Evolutionary conservation across 2,797 vertebrate species (phyloP).

Genomic region (Salmo trutta): DNA sequence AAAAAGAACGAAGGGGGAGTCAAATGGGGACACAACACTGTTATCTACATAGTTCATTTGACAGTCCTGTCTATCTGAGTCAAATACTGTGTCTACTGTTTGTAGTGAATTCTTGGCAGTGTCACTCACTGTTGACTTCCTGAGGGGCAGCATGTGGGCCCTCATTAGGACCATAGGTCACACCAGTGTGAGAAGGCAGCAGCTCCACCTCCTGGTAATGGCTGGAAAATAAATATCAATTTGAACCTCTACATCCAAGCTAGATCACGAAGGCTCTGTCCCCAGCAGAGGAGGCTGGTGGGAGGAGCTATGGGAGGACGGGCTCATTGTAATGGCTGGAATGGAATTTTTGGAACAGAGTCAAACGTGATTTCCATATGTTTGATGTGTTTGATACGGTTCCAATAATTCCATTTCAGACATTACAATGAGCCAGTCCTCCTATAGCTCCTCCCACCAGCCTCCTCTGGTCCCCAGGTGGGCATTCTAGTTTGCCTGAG

Average conservation of each 20-base stretch:
- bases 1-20: not conserved
- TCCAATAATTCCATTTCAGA: too few species aligned
- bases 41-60: too few species aligned
- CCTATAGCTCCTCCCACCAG: too few species aligned
- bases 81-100: not conserved
- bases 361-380: too few species aligned
- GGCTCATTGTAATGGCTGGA: too few species aligned
- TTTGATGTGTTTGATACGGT: too few species aligned
- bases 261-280: not conserved
- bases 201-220: constrained; percentile 40
- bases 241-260: not conserved
- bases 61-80: not conserved
- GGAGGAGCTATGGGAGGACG: too few species aligned
- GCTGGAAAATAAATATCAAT: constrained; percentile 26
- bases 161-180: constrained; percentile 32
- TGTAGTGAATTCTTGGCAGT: not conserved
- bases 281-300: not conserved
- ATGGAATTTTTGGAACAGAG: too few species aligned
- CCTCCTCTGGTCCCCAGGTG: too few species aligned
- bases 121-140: constrained; percentile 41
- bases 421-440: too few species aligned
- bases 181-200: constrained; percentile 15
- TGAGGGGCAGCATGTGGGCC: constrained; percentile 10
- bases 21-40: not conserved
- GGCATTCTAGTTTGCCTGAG: too few species aligned